These are phyloP conservation scores for Ferdinandea cuprea DNA, from an alignment of 2,888 invertebrate genomes.

Conservation along the genomic window DNA sequence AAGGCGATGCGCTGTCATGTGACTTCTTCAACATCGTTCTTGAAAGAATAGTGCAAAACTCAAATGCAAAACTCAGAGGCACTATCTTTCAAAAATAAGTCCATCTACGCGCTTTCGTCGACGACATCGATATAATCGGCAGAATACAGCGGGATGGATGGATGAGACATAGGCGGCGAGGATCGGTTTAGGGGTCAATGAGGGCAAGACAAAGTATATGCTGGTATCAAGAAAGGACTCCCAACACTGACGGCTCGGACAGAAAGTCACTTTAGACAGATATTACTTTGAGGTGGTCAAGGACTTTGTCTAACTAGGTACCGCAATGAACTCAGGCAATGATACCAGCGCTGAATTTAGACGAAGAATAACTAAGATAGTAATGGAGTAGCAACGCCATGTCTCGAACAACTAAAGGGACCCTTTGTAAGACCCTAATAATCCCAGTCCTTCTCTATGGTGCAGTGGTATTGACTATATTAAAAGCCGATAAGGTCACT, in stretches of 20 bases:
- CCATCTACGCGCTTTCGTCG: background rate
- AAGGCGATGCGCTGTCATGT: background rate
- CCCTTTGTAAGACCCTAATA: too few relatives aligned
- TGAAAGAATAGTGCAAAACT: slow-evolving; percentile 3
- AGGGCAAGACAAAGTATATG: background rate
- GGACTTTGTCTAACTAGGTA: too few relatives aligned
- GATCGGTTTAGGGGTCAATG: background rate
- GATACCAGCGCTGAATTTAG: too few relatives aligned
- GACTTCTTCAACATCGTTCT: slow-evolving; percentile 27
- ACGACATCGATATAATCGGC: background rate
- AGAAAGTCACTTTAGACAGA: background rate
- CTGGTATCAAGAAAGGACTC: background rate
- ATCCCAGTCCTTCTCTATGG: too few relatives aligned
- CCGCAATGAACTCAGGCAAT: too few relatives aligned
- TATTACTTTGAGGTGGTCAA: too few relatives aligned
- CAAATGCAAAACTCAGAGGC: background rate
- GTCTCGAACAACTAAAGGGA: too few relatives aligned
- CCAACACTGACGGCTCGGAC: background rate
- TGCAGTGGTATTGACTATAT: too few relatives aligned
- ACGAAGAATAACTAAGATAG: too few relatives aligned
- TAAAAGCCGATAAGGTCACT: too few relatives aligned
- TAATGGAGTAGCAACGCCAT: too few relatives aligned
- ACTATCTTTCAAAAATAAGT: background rate
- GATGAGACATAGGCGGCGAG: slow-evolving; percentile 1
- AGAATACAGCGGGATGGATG: background rate